Evolutionary conservation across 2,888 invertebrate species (phyloP), one percentile per base, ranked within the genome.

Genomic region (Thumatha senex): DNA sequence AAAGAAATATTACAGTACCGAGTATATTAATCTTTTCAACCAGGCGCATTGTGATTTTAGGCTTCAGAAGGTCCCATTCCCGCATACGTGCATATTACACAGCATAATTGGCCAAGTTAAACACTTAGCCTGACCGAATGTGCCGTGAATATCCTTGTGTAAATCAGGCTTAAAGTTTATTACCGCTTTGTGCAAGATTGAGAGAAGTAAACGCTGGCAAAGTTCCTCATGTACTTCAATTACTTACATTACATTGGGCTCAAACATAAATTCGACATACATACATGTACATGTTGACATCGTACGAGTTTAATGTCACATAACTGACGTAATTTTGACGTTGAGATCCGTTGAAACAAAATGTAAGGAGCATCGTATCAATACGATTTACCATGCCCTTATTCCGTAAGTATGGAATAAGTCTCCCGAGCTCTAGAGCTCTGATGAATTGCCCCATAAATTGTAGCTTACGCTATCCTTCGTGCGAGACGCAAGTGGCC

Each of bases 371-470:
- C 51, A 55, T 50, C 51, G 53, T 52, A 58, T 67, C 67, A 59
- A 76, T 67, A 70, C 61, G 63, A 66, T 48, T 61, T 71, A 63
- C 62, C 60, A 62, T 58, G 56, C 57, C 67, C 64, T 58, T 69
- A 64, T 63, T 69, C 62, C 42, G 48, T 61, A 68, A 65, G 68
- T 67, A 63, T 55, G 59, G 70, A 67, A 72, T 69, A 70, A 61
- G 65, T 69, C 65, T 65, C 61, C 61, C 62, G 62, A 61, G 67
- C 73, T 72, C 72, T 69, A 70, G 65, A 72, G 69, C 68, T 62
- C 73, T 80, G 79, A 81, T 80, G 80, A 76, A 82, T 80, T 75
- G 75, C 73, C 73, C 63, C 74, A 78, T 81, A 81, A 79, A 80
- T 77, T 73, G 68, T 74, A 72, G 73, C 73, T 74, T 68, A 72